phyloP scores from a whole-genome alignment of 2,888 invertebrate species.

The Hirtodrosophila histrioides region DNA sequence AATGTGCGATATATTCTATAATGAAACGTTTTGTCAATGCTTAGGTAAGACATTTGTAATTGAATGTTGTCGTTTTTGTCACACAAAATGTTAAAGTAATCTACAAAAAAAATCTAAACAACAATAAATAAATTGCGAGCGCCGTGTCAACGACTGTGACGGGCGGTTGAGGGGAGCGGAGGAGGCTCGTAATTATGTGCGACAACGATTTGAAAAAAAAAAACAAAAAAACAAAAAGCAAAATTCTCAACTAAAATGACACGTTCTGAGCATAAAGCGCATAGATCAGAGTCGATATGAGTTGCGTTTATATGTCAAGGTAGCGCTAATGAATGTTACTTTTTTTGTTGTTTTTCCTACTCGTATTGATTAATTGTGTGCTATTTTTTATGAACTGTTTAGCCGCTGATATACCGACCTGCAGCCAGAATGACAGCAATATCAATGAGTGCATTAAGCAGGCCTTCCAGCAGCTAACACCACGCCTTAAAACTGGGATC shows the following conservation, averaged over 20 bases:
- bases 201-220: constrained; percentile 35
- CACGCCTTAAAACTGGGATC: constrained; percentile 81
- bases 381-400: constrained; percentile 12
- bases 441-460: constrained; percentile 87
- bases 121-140: constrained; percentile 43
- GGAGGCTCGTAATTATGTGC: constrained; percentile 35
- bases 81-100: constrained; percentile 32
- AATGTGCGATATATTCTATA: constrained; percentile 32
- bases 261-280: constrained; percentile 67
- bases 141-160: constrained; percentile 40
- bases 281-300: constrained; percentile 49
- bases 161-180: background rate
- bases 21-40: constrained; percentile 37
- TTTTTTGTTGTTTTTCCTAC: background rate
- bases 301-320: constrained; percentile 62
- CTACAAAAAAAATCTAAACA: constrained; percentile 32
- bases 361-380: constrained; percentile 10
- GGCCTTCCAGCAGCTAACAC: constrained; percentile 85
- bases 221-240: constrained; percentile 16
- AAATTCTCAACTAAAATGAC: constrained; percentile 56
- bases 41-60: constrained; percentile 44
- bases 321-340: constrained; percentile 3
- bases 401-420: constrained; percentile 85
- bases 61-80: constrained; percentile 48
- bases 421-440: constrained; percentile 86